phyloP scores from a whole-genome alignment of 2,797 vertebrate species.

The Enteromius treurensis region DNA sequence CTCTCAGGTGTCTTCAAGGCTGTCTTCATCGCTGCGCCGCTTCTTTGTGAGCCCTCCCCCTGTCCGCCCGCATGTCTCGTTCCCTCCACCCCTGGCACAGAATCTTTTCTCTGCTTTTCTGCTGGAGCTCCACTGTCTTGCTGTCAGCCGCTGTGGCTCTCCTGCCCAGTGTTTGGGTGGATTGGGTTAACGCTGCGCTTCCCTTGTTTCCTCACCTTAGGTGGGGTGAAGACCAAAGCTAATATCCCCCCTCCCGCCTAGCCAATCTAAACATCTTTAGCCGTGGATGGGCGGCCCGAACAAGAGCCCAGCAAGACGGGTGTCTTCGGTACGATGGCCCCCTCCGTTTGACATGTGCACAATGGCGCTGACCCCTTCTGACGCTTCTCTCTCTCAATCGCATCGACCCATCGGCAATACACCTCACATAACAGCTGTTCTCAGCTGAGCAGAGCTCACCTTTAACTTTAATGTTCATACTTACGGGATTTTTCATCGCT shows the following conservation, averaged over 20 bases:
- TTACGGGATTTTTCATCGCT: neutral
- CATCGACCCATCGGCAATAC: constrained; percentile 13
- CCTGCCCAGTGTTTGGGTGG: constrained; percentile 15
- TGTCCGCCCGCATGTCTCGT: neutral
- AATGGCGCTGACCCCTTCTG: constrained; percentile 51
- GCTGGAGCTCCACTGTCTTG: constrained; percentile 33
- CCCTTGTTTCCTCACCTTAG: constrained; percentile 42
- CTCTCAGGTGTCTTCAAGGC: constrained; percentile 51
- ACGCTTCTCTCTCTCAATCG: constrained; percentile 42
- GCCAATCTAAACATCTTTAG: constrained; percentile 35
- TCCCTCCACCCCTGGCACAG: constrained; percentile 26
- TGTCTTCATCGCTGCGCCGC: constrained; percentile 15
- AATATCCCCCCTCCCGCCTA: constrained; percentile 13
- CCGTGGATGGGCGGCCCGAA: constrained; percentile 47
- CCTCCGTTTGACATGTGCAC: constrained; percentile 49
- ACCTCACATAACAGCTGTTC: constrained; percentile 35
- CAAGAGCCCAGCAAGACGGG: constrained; percentile 55
- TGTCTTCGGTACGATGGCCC: constrained; percentile 39
- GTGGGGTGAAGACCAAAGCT: constrained; percentile 44
- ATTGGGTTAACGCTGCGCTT: constrained; percentile 14
- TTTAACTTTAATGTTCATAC: constrained; percentile 12
- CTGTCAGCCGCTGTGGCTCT: neutral
- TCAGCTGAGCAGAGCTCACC: constrained; percentile 22
- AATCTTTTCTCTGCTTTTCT: constrained; percentile 17
- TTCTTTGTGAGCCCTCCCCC: constrained; percentile 22